Conservation (phyloP, 2,888 invertebrate genomes). For the Oxyteleia sp. region DNA sequence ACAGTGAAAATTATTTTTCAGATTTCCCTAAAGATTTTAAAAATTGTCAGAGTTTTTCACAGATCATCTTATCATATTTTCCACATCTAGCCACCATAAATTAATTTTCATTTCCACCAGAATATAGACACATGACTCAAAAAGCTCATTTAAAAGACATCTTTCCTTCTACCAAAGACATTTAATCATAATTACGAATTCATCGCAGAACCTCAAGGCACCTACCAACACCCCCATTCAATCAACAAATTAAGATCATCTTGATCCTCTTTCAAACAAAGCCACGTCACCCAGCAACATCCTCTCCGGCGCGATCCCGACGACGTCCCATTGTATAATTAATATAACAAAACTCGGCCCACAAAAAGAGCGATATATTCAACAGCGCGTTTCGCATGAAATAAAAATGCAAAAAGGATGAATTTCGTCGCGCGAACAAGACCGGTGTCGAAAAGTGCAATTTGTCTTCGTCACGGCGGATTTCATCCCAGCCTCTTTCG, state of each 20-base stretch:
- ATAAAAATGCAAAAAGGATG: constrained; percentile 55
- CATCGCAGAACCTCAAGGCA: too few relatives aligned
- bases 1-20: too few relatives aligned
- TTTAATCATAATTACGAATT: too few relatives aligned
- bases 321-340: constrained; percentile 40
- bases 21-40: too few relatives aligned
- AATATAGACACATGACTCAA: too few relatives aligned
- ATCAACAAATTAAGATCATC: constrained; percentile 52
- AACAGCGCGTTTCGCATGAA: constrained; percentile 42
- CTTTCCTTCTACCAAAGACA: too few relatives aligned
- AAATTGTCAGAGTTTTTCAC: too few relatives aligned
- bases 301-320: background rate
- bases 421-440: constrained; percentile 62
- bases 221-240: constrained; percentile 20
- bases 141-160: too few relatives aligned
- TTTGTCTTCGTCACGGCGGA: constrained; percentile 70
- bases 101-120: too few relatives aligned
- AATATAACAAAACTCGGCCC: constrained; percentile 41
- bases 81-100: too few relatives aligned
- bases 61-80: too few relatives aligned
- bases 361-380: constrained; percentile 46
- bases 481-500: constrained; percentile 68
- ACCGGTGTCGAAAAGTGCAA: constrained; percentile 70
- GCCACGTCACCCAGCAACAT: constrained; percentile 10
- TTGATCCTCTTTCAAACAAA: constrained; percentile 29